Conservation (phyloP, 2,888 invertebrate genomes). For the Lochmaea crataegi region DNA sequence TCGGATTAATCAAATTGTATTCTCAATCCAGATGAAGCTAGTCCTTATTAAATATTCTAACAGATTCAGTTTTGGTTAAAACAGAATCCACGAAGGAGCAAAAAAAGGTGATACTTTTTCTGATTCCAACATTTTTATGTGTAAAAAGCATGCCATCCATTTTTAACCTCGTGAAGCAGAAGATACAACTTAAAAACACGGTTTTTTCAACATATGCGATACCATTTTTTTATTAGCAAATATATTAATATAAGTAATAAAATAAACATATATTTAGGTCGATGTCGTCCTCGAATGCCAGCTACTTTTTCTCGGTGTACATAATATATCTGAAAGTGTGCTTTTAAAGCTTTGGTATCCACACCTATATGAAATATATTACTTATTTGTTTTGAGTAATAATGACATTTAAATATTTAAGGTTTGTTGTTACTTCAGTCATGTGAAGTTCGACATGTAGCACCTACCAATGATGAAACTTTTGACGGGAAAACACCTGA, state of each 20-base stretch:
- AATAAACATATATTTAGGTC: background rate
- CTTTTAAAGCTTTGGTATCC: slow-evolving; percentile 12
- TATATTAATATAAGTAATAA: too few species aligned
- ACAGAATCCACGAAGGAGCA: too few species aligned
- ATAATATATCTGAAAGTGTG: background rate
- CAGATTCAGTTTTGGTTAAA: too few species aligned
- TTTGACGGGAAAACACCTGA: slow-evolving; percentile 44
- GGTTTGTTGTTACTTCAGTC: slow-evolving; percentile 42
- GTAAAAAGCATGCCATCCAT: too few species aligned
- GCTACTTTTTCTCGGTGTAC: background rate
- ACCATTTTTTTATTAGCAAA: background rate
- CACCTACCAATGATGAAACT: slow-evolving; percentile 48
- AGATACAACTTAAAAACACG: too few species aligned
- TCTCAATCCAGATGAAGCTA: too few species aligned
- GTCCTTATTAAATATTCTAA: too few species aligned
- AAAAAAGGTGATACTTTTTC: too few species aligned
- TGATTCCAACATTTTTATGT: too few species aligned
- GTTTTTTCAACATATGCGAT: too few species aligned
- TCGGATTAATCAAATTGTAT: too few species aligned
- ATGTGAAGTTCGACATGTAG: slow-evolving; percentile 49
- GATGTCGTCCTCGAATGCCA: background rate
- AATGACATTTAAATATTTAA: slow-evolving; percentile 34
- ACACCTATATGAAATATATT: slow-evolving; percentile 27
- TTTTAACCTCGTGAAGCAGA: too few species aligned
- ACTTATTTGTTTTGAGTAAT: slow-evolving; percentile 42